These are phyloP conservation scores for Triplophysa siluroides DNA, from an alignment of 2,113 vertebrate species.

Conservation along the genomic window DNA sequence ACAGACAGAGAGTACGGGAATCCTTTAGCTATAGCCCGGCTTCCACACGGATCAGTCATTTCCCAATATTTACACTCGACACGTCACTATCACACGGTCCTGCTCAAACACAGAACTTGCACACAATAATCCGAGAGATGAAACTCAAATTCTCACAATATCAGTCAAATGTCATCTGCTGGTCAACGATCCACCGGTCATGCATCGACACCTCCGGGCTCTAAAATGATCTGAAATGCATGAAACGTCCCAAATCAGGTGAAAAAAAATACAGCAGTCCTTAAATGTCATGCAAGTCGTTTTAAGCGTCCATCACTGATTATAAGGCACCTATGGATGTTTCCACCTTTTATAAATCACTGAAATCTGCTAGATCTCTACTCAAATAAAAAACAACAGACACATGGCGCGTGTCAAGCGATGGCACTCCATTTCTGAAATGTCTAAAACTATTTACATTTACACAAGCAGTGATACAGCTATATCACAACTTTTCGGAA, in stretches of 20 bases:
- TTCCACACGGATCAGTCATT: neutral
- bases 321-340: conserved; percentile 79
- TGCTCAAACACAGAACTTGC: conserved; percentile 22
- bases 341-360: conserved; percentile 67
- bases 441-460: conserved; percentile 35
- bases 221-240: conserved; percentile 25
- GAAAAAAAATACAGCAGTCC: conserved; percentile 23
- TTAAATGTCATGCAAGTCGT: conserved; percentile 32
- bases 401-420: conserved; percentile 8
- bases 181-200: conserved; percentile 17
- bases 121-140: neutral
- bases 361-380: conserved; percentile 63
- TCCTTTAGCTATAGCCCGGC: no score
- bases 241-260: conserved; percentile 9
- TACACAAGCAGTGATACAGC: conserved; percentile 35
- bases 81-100: conserved; percentile 3
- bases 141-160: neutral
- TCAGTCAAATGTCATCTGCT: neutral
- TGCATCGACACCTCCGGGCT: conserved; percentile 8
- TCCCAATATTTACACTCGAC: conserved; percentile 10
- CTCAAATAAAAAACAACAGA: conserved; percentile 40
- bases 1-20: no score
- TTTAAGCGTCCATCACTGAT: conserved; percentile 54
- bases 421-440: conserved; percentile 4
- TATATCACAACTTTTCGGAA: conserved; percentile 16